Conservation (phyloP, 2,888 invertebrate species). For the Drosophila atripex region DNA sequence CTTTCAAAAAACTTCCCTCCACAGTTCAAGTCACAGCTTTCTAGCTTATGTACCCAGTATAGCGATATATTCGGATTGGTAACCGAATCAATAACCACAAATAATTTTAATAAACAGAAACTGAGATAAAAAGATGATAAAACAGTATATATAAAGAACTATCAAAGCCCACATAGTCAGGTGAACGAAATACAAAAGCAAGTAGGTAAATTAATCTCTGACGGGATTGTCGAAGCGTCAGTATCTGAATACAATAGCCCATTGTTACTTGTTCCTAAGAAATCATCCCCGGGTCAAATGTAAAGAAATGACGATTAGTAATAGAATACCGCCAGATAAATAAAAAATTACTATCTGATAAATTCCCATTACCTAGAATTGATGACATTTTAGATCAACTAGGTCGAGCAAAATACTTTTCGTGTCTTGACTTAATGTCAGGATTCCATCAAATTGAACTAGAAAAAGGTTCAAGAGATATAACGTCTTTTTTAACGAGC, state of each 20-base stretch:
- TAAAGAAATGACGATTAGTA: slow-evolving; percentile 7
- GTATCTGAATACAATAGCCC: background rate
- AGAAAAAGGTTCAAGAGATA: too few species aligned
- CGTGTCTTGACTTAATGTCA: too few species aligned
- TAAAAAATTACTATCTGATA: slow-evolving; percentile 1
- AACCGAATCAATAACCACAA: too few species aligned
- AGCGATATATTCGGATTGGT: too few species aligned
- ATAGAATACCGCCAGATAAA: slow-evolving; percentile 2
- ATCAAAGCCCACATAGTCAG: slow-evolving; percentile 8
- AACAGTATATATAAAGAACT: slow-evolving; percentile 3
- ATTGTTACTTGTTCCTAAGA: background rate
- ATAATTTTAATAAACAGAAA: too few species aligned
- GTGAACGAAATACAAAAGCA: background rate
- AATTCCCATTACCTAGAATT: background rate
- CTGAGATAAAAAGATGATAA: slow-evolving; percentile 11
- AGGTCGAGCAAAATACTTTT: too few species aligned
- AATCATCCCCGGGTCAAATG: background rate
- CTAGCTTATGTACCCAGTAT: too few species aligned
- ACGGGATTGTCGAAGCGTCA: background rate
- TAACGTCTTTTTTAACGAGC: too few species aligned
- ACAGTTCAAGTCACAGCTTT: too few species aligned
- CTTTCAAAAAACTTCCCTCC: too few species aligned
- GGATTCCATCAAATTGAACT: too few species aligned
- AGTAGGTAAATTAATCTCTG: background rate
- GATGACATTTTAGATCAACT: background rate